Evolutionary conservation across 2,797 vertebrate species (phyloP).

Genomic region (Clarias pachynema): DNA sequence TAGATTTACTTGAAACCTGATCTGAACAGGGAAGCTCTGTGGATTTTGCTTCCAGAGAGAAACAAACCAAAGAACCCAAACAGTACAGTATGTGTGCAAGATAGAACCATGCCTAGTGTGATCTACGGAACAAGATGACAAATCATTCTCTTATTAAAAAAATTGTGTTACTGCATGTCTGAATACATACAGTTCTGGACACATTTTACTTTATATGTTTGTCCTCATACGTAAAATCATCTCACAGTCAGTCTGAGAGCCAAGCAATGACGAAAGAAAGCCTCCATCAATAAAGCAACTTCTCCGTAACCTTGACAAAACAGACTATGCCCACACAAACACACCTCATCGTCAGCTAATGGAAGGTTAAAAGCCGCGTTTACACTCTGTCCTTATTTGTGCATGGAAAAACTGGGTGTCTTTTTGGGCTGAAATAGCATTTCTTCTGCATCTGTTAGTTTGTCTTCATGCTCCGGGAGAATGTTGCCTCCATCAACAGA

Average conservation of each 20-base stretch:
- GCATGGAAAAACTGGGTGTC: background rate
- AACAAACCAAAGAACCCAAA: background rate
- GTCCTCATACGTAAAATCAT: background rate
- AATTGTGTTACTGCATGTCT: background rate
- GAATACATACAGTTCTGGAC: background rate
- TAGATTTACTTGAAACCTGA: background rate
- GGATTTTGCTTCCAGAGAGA: background rate
- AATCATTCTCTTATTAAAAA: background rate
- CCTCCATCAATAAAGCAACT: constrained; percentile 31
- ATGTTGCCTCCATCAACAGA: constrained; percentile 31
- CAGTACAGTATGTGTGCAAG: background rate
- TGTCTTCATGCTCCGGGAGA: constrained; percentile 15
- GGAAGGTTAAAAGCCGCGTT: constrained; percentile 38
- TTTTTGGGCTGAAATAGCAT: background rate
- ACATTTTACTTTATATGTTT: background rate
- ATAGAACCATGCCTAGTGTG: background rate
- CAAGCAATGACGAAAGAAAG: constrained; percentile 14
- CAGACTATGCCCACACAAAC: constrained; percentile 35
- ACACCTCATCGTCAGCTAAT: constrained; percentile 19
- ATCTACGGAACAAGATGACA: too few relatives aligned
- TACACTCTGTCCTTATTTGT: background rate
- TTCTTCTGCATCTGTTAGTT: constrained; percentile 27
- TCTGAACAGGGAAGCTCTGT: background rate
- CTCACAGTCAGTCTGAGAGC: background rate
- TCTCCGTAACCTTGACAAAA: constrained; percentile 34